Percentiles rank a stretch among this genome's conserved stretches.
Conservation (phyloP, 2,888 invertebrate genomes). For the Tetranychus piercei region DNA sequence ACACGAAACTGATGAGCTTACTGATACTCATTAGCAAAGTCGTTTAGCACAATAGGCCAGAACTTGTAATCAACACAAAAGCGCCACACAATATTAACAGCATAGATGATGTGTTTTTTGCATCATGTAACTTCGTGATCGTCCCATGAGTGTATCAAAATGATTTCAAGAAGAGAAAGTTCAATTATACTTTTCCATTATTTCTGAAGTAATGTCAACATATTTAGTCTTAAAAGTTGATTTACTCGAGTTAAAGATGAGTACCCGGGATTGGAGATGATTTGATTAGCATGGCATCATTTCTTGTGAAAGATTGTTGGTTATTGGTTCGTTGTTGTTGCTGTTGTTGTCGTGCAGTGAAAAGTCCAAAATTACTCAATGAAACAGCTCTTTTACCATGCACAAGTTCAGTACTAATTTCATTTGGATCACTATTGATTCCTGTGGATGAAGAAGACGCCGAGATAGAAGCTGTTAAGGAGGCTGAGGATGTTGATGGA, state of each 20-base stretch:
- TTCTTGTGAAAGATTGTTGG: background rate
- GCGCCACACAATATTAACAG: background rate
- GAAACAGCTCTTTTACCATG: constrained; percentile 28
- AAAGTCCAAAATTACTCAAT: constrained; percentile 26
- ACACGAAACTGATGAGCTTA: background rate
- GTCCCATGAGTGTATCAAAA: no score
- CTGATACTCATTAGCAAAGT: background rate
- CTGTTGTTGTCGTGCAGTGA: constrained; percentile 1
- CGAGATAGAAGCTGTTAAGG: background rate
- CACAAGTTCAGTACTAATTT: constrained; percentile 25
- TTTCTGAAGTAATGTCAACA: background rate
- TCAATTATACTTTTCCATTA: background rate
- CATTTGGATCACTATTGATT: constrained; percentile 5
- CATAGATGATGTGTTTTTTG: no score
- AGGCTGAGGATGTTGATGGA: background rate
- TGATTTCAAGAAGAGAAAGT: background rate
- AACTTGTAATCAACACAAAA: background rate
- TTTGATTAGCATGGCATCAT: background rate
- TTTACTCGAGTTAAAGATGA: background rate
- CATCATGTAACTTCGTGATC: no score
- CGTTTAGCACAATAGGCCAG: background rate
- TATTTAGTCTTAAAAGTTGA: background rate
- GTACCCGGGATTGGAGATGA: background rate
- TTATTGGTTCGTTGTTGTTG: background rate
- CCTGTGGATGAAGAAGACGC: background rate